Base-by-base conservation (phyloP, 2,888 invertebrate species). In the Hirtodrosophila histrioides region DNA sequence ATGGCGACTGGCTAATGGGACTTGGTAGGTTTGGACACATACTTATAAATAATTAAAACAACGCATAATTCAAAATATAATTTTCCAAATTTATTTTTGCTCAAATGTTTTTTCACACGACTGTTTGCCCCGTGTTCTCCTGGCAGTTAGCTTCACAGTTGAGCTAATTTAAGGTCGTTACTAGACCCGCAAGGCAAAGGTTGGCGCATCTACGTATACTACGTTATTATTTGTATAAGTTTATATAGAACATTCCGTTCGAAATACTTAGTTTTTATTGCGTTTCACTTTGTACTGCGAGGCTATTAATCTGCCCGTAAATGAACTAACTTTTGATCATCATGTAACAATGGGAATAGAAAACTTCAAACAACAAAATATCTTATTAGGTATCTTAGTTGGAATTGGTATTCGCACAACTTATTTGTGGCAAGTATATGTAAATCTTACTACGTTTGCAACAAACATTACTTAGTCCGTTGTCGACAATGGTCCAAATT, bases 101-200 rank as follows among this genome's bases (percentile, higher is more conserved):
- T 55, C 41, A 56, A 49, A 49, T 76, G 64, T 67, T 74, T 78
- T 83, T 83, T 31, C 83, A 72, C 83, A 83, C 78, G 81, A 75
- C 64, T 69, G 46, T 69, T 56, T 23, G 23, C 24, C 23, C 4
- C 36, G 36, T 7, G n/a, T 36, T 36, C 10, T 24, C 4, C 17
- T 39, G 9, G 9, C n/a, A 24, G 3, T 24, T 41, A 10, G 24
- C 24, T 24, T n/a, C 41, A 17, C 6, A 23, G 41, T 17, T 23
- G 8, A 27, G 27, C 1, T 27, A 27, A 27, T 27, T 2, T 31
- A 8, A 31, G 31, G 31, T 31, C 31, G 7, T 5, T 31, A 31
- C 31, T 31, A 31, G 40, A 41, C 7, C 10, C 17, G 40, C 40
- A 41, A 17, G 12, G 40, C 40, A 12, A 37, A 37, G 12, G 37